Evolutionary conservation across 2,113 vertebrate genomes (phyloP).

Genomic region (Neodon shergylaensis): DNA sequence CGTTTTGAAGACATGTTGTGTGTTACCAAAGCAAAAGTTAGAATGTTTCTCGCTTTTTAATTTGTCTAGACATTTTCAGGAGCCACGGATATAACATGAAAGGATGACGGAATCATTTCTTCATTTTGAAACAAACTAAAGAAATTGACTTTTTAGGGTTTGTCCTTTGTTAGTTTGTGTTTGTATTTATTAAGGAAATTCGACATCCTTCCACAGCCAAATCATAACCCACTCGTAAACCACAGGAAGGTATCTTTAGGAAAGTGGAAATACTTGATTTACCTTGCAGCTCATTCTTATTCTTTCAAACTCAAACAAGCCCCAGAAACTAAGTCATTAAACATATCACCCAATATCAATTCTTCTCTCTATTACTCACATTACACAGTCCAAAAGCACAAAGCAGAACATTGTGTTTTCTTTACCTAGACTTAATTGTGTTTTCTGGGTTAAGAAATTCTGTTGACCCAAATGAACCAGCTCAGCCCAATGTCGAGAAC

Average conservation of each 20-base stretch:
- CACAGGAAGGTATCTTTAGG: background rate
- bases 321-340: background rate
- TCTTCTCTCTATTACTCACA: background rate
- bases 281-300: background rate
- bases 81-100: fast-evolving
- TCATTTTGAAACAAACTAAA: background rate
- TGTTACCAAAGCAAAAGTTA: background rate
- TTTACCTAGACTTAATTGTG: background rate
- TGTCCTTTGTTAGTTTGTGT: background rate
- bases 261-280: background rate
- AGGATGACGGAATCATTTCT: background rate
- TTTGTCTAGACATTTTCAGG: background rate
- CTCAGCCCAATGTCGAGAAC: background rate
- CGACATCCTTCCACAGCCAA: background rate
- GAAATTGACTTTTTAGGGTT: background rate
- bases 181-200: background rate
- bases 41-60: background rate
- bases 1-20: background rate
- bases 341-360: background rate
- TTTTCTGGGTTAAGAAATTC: background rate
- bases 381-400: background rate
- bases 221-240: background rate
- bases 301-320: background rate
- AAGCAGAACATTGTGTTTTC: no score
- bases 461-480: background rate